Base-by-base conservation (phyloP, 1,140 invertebrate species). In the Drosophila repletoides region DNA sequence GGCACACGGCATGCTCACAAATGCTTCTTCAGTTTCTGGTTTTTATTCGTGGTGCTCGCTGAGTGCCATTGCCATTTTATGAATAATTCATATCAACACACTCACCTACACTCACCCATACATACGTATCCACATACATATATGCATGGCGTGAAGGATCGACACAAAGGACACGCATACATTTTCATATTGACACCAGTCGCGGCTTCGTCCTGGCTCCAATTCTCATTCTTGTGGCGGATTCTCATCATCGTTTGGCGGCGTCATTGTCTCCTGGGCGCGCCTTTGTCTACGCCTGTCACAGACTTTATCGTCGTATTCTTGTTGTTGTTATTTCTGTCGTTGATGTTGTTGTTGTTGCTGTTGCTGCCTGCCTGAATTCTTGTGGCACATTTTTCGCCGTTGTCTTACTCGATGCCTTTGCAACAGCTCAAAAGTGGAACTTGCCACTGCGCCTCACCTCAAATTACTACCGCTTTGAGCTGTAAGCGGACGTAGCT, bases 41-140 rank as follows among this genome's bases (percentile, higher is more conserved):
- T 83, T 75, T 65, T 83, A 71, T 83, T 72, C 53, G 49, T 76
- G 63, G 34, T 63, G 72, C 56, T 74, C 56, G 36, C 12, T 48
- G 72, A 68, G 67, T 79, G 76, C 80, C 80, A 80, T 84, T 86
- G 80, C 64, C 80, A 86, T 84, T 84, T 84, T 84, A 84, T 84
- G 80, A 84, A 84, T 84, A 84, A 84, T 84, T 84, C 80, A 84
- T 84, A 84, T 72, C 67, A 63, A 74, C 64, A 83, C 77, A 73
- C 66, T 55, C 68, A 72, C 24, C 52, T 53, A 24, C 38, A 53
- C 29, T 26, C 34, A 43, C 15, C 14, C 33, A 21, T 33, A 31
- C 17, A 58, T 10, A 45, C 28, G 10, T 26, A 40, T 9, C 36
- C 10, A 5, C 14, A 14, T 7, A 19, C 14, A 4, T 9, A 29